A percentile compares a stretch with the other conserved stretches of the same genome.
These are phyloP conservation scores for Mirza zaza DNA, from an alignment of 2,113 vertebrate genomes.

Conservation along the genomic window DNA sequence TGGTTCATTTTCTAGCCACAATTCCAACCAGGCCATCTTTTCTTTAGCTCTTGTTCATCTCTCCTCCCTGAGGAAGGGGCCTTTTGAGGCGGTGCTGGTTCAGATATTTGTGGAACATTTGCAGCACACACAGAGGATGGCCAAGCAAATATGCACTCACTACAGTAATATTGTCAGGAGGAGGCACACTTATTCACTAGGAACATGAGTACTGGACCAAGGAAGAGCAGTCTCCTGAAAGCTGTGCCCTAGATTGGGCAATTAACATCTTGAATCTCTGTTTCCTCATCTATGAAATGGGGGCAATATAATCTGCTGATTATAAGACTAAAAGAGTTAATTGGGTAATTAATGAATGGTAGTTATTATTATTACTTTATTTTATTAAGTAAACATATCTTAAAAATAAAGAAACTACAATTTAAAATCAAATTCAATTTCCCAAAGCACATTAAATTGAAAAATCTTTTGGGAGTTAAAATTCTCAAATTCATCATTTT, in stretches of 20 bases:
- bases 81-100: neutral
- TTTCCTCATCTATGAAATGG: neutral
- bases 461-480: conserved; percentile 1
- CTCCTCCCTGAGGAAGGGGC: neutral
- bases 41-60: neutral
- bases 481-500: conserved; percentile 31
- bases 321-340: conserved; percentile 1
- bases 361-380: neutral
- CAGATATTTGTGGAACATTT: neutral
- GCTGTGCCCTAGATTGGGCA: neutral
- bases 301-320: neutral
- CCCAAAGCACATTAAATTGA: neutral
- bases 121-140: too few relatives aligned
- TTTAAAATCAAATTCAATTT: conserved; percentile 42
- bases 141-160: neutral
- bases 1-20: neutral
- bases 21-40: neutral
- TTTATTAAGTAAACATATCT: conserved; percentile 3
- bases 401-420: neutral
- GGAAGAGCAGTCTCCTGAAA: neutral
- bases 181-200: neutral
- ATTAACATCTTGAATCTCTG: neutral
- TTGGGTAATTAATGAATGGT: neutral
- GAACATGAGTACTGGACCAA: neutral
- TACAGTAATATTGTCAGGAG: neutral